phyloP scores from a whole-genome alignment of 2,888 invertebrate species.

The Laspeyria flexula region DNA sequence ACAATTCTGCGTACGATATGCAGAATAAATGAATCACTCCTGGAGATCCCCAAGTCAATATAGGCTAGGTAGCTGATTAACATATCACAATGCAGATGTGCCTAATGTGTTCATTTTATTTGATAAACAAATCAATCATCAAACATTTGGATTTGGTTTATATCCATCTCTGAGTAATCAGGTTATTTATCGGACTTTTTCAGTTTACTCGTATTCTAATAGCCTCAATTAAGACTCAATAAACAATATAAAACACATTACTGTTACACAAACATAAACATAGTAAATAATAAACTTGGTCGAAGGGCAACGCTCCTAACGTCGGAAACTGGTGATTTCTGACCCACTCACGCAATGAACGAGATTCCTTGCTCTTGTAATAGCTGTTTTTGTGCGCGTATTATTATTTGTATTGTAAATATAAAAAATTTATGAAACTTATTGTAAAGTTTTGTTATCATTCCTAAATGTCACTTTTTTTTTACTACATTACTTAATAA shows the following conservation, averaged over 20 bases:
- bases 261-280: neutral
- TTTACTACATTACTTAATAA: too few relatives aligned
- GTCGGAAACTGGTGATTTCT: too few relatives aligned
- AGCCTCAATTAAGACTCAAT: conserved; percentile 19
- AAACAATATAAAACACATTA: conserved; percentile 14
- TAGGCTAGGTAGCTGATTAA: conserved; percentile 6
- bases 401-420: too few relatives aligned
- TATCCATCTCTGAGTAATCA: conserved; percentile 45
- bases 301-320: too few relatives aligned
- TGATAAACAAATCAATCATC: conserved; percentile 47
- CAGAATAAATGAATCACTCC: conserved; percentile 47
- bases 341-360: too few relatives aligned
- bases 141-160: conserved; percentile 37
- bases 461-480: too few relatives aligned
- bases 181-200: conserved; percentile 32
- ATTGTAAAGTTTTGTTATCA: too few relatives aligned
- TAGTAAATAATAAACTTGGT: too few relatives aligned
- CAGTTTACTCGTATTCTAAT: conserved; percentile 18
- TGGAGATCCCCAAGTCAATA: conserved; percentile 46
- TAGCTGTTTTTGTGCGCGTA: too few relatives aligned
- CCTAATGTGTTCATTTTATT: conserved; percentile 33
- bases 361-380: too few relatives aligned
- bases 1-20: conserved; percentile 47
- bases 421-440: too few relatives aligned
- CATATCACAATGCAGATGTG: conserved; percentile 32